phyloP scores from a whole-genome alignment of 2,797 vertebrate species.

The Schizothorax lantsangensis region DNA sequence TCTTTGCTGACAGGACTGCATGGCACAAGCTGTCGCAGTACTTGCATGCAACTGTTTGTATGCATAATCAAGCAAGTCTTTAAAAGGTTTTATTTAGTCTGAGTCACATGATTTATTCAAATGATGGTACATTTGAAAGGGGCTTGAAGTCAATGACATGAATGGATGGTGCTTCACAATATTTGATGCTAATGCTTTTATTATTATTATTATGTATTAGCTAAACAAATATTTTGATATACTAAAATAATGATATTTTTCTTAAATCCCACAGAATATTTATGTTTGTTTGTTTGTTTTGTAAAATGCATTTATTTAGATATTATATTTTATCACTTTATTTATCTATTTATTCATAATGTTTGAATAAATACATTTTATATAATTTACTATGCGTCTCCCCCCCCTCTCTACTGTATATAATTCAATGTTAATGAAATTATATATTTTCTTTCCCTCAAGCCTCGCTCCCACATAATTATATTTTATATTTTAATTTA shows the following conservation, averaged over 20 bases:
- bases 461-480: background rate
- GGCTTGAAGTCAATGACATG: background rate
- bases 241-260: background rate
- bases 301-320: background rate
- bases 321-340: background rate
- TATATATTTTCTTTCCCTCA: no score
- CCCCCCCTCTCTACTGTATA: no score
- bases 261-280: background rate
- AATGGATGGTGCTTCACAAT: background rate
- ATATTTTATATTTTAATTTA: background rate
- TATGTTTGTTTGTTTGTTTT: background rate
- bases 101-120: background rate
- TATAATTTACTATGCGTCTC: no score
- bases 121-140: background rate
- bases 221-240: background rate
- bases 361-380: background rate
- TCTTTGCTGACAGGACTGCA: conserved; percentile 11
- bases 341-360: background rate
- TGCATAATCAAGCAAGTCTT: background rate
- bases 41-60: background rate
- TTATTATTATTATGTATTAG: background rate
- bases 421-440: no score
- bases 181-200: background rate
- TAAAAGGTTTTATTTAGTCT: background rate
- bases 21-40: conserved; percentile 28